phyloP scores from a whole-genome alignment of 92 coral and sea anemone species.

The Palythoa heliodiscus region DNA sequence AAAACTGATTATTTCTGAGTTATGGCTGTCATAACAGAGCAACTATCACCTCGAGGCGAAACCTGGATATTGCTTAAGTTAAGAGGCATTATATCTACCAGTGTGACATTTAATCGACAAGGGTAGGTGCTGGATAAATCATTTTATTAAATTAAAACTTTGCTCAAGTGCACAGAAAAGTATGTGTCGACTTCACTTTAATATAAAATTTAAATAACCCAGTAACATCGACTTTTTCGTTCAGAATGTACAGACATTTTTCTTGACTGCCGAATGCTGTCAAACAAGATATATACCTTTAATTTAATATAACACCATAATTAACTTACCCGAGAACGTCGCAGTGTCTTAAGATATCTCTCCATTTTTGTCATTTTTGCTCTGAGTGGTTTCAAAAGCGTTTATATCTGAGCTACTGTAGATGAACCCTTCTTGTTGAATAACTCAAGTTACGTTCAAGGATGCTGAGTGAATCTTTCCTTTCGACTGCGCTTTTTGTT shows the following conservation, averaged over 20 bases:
- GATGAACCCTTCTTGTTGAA: not conserved
- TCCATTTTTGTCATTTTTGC: conserved; percentile 61
- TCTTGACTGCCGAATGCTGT: not conserved
- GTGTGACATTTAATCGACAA: too few relatives aligned
- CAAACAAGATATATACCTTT: not conserved
- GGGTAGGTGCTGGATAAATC: too few relatives aligned
- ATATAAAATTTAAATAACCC: too few relatives aligned
- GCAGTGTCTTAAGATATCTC: conserved; percentile 85
- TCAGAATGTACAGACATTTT: too few relatives aligned
- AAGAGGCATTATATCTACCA: too few relatives aligned
- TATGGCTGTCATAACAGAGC: too few relatives aligned
- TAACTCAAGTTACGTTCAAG: not conserved
- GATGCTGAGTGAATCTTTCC: not conserved
- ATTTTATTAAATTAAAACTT: not conserved
- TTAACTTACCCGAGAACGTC: conserved; percentile 83
- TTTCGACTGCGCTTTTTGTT: conserved; percentile 9
- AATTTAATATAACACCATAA: not conserved
- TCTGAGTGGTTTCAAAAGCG: not conserved
- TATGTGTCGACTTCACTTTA: not conserved
- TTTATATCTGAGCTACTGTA: not conserved
- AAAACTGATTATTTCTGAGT: too few relatives aligned
- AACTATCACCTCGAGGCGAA: too few relatives aligned
- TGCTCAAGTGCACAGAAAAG: not conserved
- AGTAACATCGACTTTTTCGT: not conserved
- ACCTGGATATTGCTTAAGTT: too few relatives aligned